phyloP scores from a whole-genome alignment of 2,797 vertebrate genomes.

The Okamejei kenojei region DNA sequence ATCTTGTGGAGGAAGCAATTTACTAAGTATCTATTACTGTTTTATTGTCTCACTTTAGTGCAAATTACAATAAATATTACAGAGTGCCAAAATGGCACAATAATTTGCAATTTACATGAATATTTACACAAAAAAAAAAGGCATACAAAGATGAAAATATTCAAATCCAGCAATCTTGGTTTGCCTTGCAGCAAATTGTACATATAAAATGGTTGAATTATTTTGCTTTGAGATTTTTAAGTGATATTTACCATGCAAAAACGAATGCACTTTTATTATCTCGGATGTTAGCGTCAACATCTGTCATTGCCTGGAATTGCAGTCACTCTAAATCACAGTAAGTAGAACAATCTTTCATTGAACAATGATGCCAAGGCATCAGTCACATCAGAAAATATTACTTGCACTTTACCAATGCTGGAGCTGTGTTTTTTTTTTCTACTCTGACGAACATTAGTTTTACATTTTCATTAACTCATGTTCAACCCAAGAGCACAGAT shows the following conservation, averaged over 20 bases:
- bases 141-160: neutral
- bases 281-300: neutral
- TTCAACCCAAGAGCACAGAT: constrained; percentile 68
- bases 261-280: neutral
- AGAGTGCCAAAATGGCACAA: neutral
- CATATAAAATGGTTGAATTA: neutral
- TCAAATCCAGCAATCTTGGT: neutral
- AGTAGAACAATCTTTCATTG: neutral
- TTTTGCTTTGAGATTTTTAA: neutral
- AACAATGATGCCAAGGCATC: constrained; percentile 2
- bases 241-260: neutral
- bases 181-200: neutral
- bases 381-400: constrained; percentile 67
- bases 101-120: neutral
- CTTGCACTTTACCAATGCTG: constrained; percentile 54
- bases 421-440: constrained; percentile 67
- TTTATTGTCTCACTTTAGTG: neutral
- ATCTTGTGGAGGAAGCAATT: neutral
- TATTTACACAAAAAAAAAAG: neutral
- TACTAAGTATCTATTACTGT: neutral
- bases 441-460: constrained; percentile 71
- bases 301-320: neutral
- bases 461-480: constrained; percentile 79
- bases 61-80: neutral
- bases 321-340: neutral